Base-by-base conservation (phyloP, 2,113 vertebrate genomes). In the Sebastes fasciatus region DNA sequence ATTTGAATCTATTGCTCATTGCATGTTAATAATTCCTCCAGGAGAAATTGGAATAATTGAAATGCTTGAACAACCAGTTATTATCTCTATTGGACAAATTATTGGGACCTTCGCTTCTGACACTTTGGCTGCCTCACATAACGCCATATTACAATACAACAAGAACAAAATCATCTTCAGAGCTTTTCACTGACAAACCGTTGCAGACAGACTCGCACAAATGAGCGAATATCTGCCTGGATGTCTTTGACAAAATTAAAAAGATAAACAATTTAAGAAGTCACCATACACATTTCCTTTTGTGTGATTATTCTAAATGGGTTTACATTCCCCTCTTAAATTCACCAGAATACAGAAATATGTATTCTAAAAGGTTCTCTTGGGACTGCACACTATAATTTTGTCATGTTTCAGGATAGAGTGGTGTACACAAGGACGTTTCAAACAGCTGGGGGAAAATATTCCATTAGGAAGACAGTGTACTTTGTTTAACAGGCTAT, bases 251-350 rank as follows among this genome's bases (percentile, higher is more conserved):
- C 7, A 65, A 69, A 69, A 45, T 45, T 49, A 80, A 77, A 65
- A 51, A 14, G 14, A 76, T 77, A 10, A 64, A 77, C 66, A 60
- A 77, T 80, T 70, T n/a, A 70, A 65, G 4, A 69, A 12, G 10
- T 54, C 19, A 16, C 13, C 5, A 54, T 16, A 52, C n/a, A 54
- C 0, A 34, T 2, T 34, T 34, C 34, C 34, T 34, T 34, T 34
- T 34, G 34, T 34, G 34, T 34, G 34, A 34, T 34, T 34, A 34
- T 34, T 40, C 6, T 49, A 43, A 79, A 70, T 70, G 55, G 34
- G 8, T 75, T 75, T 21, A 80, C 19, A 49, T 46, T 23, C 21
- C 40, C 43, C 68, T 19, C 7, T 19, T 61, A 16, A 60, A 78
- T 72, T 57, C 3, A 5, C 14, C 43, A 66, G 34, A 71, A 66